These are phyloP conservation scores for Dryocosmus kuriphilus DNA, from an alignment of 2,888 invertebrate genomes.

Conservation along the genomic window DNA sequence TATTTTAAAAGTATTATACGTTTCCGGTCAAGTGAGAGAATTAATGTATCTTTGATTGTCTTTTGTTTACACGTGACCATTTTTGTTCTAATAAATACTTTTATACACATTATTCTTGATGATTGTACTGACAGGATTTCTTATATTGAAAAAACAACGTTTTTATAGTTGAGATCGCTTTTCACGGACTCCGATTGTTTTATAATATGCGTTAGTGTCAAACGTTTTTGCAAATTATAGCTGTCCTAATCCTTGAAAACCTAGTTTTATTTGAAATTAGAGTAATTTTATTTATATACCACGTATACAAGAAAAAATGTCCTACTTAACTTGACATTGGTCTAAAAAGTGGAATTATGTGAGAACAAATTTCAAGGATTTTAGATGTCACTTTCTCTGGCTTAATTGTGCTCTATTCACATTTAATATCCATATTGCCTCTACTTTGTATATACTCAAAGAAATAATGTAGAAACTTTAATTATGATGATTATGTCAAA, in stretches of 20 bases:
- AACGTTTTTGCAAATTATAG: background rate
- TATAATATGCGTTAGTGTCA: background rate
- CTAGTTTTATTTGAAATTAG: background rate
- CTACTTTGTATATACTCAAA: background rate
- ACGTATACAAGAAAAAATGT: slow-evolving; percentile 25
- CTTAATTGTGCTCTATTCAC: background rate
- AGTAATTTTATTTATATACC: slow-evolving; percentile 12
- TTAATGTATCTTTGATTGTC: background rate
- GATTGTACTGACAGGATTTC: background rate
- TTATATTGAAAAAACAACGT: background rate
- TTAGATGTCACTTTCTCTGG: slow-evolving; percentile 15
- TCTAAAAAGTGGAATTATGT: slow-evolving; percentile 21
- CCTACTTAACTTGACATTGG: slow-evolving; percentile 36
- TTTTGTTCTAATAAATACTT: slow-evolving; percentile 17
- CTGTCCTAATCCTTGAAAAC: slow-evolving; percentile 6
- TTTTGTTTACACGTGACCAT: slow-evolving; percentile 4
- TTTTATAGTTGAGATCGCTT: background rate
- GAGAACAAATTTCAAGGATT: slow-evolving; percentile 30
- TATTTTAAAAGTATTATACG: background rate
- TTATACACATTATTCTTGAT: background rate
- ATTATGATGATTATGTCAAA: no score
- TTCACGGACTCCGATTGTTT: background rate
- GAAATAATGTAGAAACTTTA: no score
- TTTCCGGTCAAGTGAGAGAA: slow-evolving; percentile 4
- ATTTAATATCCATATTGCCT: background rate